phyloP scores from a whole-genome alignment of 2,888 invertebrate genomes.

The Eretmocerus hayati region DNA sequence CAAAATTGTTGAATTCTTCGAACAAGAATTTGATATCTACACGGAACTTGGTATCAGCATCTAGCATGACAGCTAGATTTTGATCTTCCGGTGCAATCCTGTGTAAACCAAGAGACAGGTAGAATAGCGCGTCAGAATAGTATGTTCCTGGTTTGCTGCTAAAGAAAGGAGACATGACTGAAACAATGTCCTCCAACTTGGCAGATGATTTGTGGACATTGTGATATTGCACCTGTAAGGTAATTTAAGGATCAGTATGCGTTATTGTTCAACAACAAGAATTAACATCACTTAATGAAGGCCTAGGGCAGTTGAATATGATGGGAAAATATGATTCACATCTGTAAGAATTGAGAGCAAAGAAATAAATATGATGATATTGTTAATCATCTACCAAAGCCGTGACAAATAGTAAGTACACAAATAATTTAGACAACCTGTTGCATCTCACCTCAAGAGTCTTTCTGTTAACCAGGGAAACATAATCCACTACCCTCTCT shows the following conservation, averaged over 20 bases:
- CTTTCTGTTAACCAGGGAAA: conserved; percentile 38
- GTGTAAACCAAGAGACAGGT: conserved; percentile 67
- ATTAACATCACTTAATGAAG: not conserved
- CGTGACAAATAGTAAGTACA: too few species aligned
- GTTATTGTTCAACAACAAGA: not conserved
- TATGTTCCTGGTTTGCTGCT: conserved; percentile 65
- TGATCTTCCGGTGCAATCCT: conserved; percentile 58
- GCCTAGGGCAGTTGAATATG: too few species aligned
- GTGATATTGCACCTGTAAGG: conserved; percentile 51
- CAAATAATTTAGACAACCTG: too few species aligned
- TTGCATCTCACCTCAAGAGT: conserved; percentile 45
- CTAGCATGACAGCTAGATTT: conserved; percentile 61
- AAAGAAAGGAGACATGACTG: conserved; percentile 64
- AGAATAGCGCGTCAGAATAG: conserved; percentile 73
- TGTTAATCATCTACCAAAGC: too few species aligned
- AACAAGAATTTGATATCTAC: conserved; percentile 61
- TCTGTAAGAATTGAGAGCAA: not conserved
- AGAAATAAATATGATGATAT: not conserved
- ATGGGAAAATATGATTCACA: too few species aligned
- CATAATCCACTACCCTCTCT: conserved; percentile 46
- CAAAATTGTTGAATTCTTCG: conserved; percentile 61
- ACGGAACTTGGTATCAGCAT: conserved; percentile 70
- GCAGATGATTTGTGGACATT: conserved; percentile 57
- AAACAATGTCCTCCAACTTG: conserved; percentile 57
- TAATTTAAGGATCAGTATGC: not conserved